Conservation (phyloP, 2,113 vertebrate genomes). For the Eretmochelys imbricata region DNA sequence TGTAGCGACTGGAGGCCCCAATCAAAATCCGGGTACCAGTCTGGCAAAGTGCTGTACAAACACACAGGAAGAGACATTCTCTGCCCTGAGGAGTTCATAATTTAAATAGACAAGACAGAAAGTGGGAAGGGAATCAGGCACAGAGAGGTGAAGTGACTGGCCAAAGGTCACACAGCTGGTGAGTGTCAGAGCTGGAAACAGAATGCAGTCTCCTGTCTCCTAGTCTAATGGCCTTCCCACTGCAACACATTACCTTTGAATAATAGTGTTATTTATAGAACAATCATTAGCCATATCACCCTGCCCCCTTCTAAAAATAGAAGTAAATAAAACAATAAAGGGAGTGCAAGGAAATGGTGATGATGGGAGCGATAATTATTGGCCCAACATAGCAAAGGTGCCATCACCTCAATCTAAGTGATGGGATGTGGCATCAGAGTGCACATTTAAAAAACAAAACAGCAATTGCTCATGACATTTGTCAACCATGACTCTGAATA, state of each 20-base stretch:
- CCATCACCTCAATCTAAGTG: not conserved
- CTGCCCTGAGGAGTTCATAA: no score
- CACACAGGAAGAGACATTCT: no score
- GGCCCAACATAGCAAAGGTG: not conserved
- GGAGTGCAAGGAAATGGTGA: not conserved
- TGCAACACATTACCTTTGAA: no score
- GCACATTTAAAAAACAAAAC: not conserved
- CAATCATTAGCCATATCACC: no score
- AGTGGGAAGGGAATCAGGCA: no score
- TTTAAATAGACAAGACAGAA: no score
- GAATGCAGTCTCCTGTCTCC: no score
- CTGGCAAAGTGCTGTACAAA: not conserved
- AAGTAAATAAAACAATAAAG: not conserved
- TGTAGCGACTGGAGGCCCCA: not conserved
- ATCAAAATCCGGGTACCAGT: not conserved
- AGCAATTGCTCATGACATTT: not conserved
- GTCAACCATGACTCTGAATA: not conserved
- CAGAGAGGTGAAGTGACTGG: no score
- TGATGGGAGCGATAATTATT: not conserved
- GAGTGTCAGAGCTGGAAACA: no score
- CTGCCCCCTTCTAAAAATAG: not conserved
- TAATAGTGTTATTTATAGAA: no score
- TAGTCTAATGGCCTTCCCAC: no score
- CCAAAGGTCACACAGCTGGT: no score
- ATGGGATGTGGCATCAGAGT: not conserved